Percentiles rank a stretch among this genome's conserved stretches.
These are phyloP conservation scores for Drosophila lacicola DNA, from an alignment of 2,888 invertebrate genomes.

Conservation along the genomic window DNA sequence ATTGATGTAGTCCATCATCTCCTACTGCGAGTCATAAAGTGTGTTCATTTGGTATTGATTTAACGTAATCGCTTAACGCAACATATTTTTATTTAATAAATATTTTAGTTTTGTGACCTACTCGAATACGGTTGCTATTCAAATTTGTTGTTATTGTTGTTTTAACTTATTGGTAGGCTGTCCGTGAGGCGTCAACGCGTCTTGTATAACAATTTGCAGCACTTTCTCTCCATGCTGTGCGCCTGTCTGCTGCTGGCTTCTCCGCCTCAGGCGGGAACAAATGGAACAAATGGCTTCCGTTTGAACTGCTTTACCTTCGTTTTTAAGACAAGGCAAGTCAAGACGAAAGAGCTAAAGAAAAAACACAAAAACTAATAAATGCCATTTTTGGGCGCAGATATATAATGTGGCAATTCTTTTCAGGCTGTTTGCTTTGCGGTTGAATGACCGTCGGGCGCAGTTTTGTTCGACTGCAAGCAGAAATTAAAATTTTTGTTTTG, in stretches of 20 bases:
- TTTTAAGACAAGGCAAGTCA: constrained; percentile 38
- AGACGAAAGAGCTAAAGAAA: constrained; percentile 14
- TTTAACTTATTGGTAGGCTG: constrained; percentile 29
- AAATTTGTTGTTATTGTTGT: constrained; percentile 12
- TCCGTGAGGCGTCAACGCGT: constrained; percentile 47
- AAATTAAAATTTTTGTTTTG: constrained; percentile 33
- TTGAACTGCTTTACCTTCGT: constrained; percentile 70
- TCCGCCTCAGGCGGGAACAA: constrained; percentile 2
- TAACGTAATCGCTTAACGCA: no score
- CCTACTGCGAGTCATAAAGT: no score
- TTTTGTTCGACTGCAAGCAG: constrained; percentile 40
- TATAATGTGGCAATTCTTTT: constrained; percentile 66
- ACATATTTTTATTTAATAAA: no score
- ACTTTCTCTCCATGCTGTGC: constrained; percentile 65
- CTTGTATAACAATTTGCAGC: constrained; percentile 65
- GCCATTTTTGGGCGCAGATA: constrained; percentile 30
- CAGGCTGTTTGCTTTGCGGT: constrained; percentile 41
- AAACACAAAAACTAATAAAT: constrained; percentile 44
- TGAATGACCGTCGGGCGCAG: constrained; percentile 55
- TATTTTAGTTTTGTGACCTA: not conserved
- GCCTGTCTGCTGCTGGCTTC: constrained; percentile 2
- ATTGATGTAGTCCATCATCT: no score
- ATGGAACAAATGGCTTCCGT: constrained; percentile 73
- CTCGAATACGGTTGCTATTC: not conserved
- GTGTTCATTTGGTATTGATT: no score